phyloP scores from a whole-genome alignment of 2,888 invertebrate species.

The Ctena decussata region DNA sequence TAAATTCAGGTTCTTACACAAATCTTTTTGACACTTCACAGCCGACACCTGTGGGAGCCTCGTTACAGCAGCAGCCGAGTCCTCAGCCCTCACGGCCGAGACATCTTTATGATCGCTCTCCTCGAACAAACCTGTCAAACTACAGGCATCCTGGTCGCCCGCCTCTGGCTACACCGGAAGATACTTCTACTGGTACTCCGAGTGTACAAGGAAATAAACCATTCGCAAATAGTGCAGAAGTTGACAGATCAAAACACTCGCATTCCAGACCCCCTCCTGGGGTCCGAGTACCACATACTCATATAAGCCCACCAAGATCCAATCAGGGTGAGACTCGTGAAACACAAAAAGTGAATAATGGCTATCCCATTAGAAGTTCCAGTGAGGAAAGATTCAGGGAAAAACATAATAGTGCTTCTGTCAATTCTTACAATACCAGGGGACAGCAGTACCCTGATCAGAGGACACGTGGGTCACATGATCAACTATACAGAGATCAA shows the following conservation, averaged over 20 bases:
- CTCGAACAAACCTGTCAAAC: slow-evolving; percentile 45
- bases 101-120: slow-evolving; percentile 57
- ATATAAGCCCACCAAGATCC: slow-evolving; percentile 22
- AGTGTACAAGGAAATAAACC: slow-evolving; percentile 71
- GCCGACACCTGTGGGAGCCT: slow-evolving; percentile 70
- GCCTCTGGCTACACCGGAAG: slow-evolving; percentile 76
- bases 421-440: slow-evolving; percentile 27
- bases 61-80: slow-evolving; percentile 59
- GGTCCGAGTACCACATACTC: slow-evolving; percentile 2
- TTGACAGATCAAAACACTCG: slow-evolving; percentile 44
- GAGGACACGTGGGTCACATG: slow-evolving; percentile 61
- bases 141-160: slow-evolving; percentile 33
- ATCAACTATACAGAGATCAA: slow-evolving; percentile 47
- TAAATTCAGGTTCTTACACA: slow-evolving; percentile 80
- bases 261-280: slow-evolving; percentile 36
- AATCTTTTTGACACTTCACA: slow-evolving; percentile 82
- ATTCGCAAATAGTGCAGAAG: slow-evolving; percentile 58
- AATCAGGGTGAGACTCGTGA: slow-evolving; percentile 7
- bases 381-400: slow-evolving; percentile 66
- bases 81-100: slow-evolving; percentile 54
- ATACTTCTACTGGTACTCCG: slow-evolving; percentile 61
- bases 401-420: slow-evolving; percentile 27
- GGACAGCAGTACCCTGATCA: slow-evolving; percentile 46
- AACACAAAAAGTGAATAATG: slow-evolving; percentile 46
- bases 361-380: slow-evolving; percentile 56